Evolutionary conservation across 1,140 invertebrate genomes (phyloP).

Genomic region (Brachionus manjavacas): DNA sequence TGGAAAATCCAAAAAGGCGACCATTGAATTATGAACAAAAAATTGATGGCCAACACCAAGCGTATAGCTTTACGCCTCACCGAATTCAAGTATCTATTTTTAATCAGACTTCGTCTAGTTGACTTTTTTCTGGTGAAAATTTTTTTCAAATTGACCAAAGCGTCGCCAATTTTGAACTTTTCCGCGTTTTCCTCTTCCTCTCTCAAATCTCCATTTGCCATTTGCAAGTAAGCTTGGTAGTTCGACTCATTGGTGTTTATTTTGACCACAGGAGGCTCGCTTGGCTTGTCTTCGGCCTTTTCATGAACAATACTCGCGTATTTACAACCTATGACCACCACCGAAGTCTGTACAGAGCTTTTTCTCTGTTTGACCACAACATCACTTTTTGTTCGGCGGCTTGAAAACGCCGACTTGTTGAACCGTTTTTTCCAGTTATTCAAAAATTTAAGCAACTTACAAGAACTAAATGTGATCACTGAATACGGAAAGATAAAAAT

Average conservation of each 20-base stretch:
- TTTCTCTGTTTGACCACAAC: neutral
- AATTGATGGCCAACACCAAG: conserved; percentile 15
- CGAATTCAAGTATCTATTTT: conserved; percentile 17
- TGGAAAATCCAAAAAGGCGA: conserved; percentile 40
- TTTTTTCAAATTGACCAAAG: neutral
- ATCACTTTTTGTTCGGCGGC: neutral
- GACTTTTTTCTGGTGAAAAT: neutral
- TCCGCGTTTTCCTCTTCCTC: neutral
- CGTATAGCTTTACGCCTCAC: conserved; percentile 26
- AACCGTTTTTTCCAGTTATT: conserved; percentile 38
- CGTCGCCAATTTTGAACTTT: neutral
- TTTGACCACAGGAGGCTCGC: neutral
- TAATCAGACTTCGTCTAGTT: neutral
- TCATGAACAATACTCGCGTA: neutral
- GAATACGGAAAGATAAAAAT: conserved; percentile 5
- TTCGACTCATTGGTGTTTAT: conserved; percentile 1
- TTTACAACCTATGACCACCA: neutral
- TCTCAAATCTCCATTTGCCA: neutral
- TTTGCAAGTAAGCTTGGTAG: neutral
- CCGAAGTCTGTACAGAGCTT: neutral
- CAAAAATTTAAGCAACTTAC: conserved; percentile 33
- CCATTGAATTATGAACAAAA: conserved; percentile 35
- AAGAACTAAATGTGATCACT: conserved; percentile 4
- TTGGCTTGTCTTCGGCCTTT: neutral
- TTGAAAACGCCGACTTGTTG: neutral